Conservation (phyloP, 1,140 invertebrate species). For the Hydropsyche tenuis region DNA sequence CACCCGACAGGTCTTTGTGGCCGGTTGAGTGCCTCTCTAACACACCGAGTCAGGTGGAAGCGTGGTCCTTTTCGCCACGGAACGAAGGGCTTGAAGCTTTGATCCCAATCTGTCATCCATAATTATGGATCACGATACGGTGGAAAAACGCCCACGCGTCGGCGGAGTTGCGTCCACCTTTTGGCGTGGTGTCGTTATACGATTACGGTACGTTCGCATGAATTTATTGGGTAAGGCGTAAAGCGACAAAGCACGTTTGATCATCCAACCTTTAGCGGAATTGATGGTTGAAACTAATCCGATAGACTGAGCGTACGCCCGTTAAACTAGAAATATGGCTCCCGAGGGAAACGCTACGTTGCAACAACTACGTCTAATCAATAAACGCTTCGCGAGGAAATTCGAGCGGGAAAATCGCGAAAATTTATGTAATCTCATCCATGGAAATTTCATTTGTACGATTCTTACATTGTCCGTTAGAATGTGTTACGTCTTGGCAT, state of each 20-base stretch:
- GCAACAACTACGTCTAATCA: constrained; percentile 14
- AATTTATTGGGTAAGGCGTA: constrained; percentile 23
- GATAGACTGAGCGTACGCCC: constrained; percentile 11
- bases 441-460: background rate
- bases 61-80: background rate
- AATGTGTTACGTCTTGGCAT: too few relatives aligned
- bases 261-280: constrained; percentile 38
- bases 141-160: constrained; percentile 3
- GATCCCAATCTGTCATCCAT: constrained; percentile 34
- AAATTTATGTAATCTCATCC: background rate
- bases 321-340: constrained; percentile 27
- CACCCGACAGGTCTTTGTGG: constrained; percentile 36
- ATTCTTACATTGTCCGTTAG: too few relatives aligned
- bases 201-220: background rate
- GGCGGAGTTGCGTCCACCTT: background rate
- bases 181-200: background rate
- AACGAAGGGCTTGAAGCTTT: constrained; percentile 22
- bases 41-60: constrained; percentile 38
- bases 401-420: background rate
- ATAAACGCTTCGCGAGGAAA: constrained; percentile 22
- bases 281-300: constrained; percentile 36
- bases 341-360: constrained; percentile 24
- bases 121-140: constrained; percentile 26
- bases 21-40: constrained; percentile 33
- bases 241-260: constrained; percentile 35